These are phyloP conservation scores for Vulpes lagopus DNA, from an alignment of 2,113 vertebrate genomes.

Conservation along the genomic window DNA sequence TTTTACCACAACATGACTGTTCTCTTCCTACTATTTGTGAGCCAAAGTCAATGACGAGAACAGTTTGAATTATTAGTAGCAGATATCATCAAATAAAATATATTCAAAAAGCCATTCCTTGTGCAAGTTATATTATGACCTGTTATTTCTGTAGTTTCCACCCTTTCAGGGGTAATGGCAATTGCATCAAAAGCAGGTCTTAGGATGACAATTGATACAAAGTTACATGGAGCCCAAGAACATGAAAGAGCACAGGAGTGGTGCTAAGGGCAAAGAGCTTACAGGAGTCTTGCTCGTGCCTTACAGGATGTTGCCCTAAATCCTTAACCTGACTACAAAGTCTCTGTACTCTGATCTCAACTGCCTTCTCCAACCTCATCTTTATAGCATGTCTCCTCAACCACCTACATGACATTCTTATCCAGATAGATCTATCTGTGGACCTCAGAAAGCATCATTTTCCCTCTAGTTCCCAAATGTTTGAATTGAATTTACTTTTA, in stretches of 20 bases:
- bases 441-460: not conserved
- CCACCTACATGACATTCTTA: not conserved
- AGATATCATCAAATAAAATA: constrained; percentile 27
- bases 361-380: not conserved
- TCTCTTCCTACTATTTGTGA: not conserved
- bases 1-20: not conserved
- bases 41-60: not conserved
- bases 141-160: not conserved
- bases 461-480: not conserved
- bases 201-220: not conserved
- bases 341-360: not conserved
- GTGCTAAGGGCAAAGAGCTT: not conserved
- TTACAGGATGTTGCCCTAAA: not conserved
- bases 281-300: no score
- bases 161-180: not conserved
- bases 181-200: not conserved
- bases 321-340: not conserved
- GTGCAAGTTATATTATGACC: not conserved
- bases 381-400: not conserved
- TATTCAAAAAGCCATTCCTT: not conserved
- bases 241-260: not conserved
- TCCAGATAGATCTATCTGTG: not conserved
- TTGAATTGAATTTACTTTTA: not conserved
- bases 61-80: not conserved
- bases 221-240: not conserved